phyloP scores from a whole-genome alignment of 2,888 invertebrate species.

The Halocaridina rubra region DNA sequence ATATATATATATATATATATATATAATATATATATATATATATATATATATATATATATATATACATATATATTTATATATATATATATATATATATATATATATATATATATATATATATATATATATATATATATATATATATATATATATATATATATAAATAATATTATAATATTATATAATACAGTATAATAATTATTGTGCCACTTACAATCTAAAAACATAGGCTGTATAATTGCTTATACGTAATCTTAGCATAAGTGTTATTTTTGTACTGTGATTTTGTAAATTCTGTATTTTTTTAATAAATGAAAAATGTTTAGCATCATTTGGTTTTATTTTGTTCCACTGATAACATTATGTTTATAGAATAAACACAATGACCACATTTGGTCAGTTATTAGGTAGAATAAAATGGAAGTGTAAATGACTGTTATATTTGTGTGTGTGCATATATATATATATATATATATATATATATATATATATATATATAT shows the following conservation, averaged over 20 bases:
- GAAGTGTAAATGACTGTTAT: background rate
- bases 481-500: background rate
- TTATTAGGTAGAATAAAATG: background rate
- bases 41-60: background rate
- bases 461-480: background rate
- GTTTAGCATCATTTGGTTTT: background rate
- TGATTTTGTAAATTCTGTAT: background rate
- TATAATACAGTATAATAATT: background rate
- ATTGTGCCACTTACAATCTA: background rate
- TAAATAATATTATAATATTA: background rate
- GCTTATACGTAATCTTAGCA: background rate
- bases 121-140: background rate
- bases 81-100: background rate
- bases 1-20: constrained; percentile 11
- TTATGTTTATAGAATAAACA: background rate
- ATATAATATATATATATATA: background rate
- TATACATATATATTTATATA: background rate
- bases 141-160: background rate
- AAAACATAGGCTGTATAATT: too few relatives aligned
- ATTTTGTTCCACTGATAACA: background rate
- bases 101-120: background rate
- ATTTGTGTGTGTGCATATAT: constrained; percentile 1
- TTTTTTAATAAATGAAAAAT: background rate
- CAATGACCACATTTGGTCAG: background rate
- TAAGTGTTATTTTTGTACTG: background rate